These are phyloP conservation scores for Amphiura filiformis DNA, from an alignment of 35 echinoderm and acorn worm genomes.

Conservation along the genomic window DNA sequence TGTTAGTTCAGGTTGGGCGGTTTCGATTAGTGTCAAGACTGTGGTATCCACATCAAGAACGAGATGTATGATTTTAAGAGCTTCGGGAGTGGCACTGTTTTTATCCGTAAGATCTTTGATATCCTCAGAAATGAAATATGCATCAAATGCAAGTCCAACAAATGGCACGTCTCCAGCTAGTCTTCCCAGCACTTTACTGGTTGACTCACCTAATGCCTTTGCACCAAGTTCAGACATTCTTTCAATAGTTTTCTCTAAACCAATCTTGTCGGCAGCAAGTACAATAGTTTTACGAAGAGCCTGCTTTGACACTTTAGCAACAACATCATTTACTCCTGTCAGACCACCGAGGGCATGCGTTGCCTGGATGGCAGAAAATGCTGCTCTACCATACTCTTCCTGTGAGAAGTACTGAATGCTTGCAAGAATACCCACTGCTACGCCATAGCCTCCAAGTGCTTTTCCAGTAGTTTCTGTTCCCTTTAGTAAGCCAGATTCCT, in stretches of 20 bases:
- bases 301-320: no score
- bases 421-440: slow-evolving; percentile 31
- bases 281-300: slow-evolving; percentile 19
- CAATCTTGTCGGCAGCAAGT: slow-evolving; percentile 14
- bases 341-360: slow-evolving; percentile 16
- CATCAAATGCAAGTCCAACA: slow-evolving; percentile 35
- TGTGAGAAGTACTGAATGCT: slow-evolving; percentile 40
- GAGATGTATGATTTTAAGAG: slow-evolving; percentile 10
- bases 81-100: not conserved
- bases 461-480: slow-evolving; percentile 14
- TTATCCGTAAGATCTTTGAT: slow-evolving; percentile 8
- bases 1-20: not conserved
- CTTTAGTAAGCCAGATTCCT: slow-evolving; percentile 22
- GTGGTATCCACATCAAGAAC: slow-evolving; percentile 17
- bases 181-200: slow-evolving; percentile 23
- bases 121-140: slow-evolving; percentile 21
- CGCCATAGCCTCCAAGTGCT: slow-evolving; percentile 18
- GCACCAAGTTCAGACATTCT: slow-evolving; percentile 39
- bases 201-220: slow-evolving; percentile 30
- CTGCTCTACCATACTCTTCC: slow-evolving; percentile 16
- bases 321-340: slow-evolving; percentile 24
- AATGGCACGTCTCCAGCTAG: slow-evolving; percentile 19
- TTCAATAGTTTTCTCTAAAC: slow-evolving; percentile 29
- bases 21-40: slow-evolving; percentile 4
- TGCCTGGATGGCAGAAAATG: slow-evolving; percentile 25